Evolutionary conservation across 2,113 vertebrate species (phyloP).

Genomic region (Mus musculus): DNA sequence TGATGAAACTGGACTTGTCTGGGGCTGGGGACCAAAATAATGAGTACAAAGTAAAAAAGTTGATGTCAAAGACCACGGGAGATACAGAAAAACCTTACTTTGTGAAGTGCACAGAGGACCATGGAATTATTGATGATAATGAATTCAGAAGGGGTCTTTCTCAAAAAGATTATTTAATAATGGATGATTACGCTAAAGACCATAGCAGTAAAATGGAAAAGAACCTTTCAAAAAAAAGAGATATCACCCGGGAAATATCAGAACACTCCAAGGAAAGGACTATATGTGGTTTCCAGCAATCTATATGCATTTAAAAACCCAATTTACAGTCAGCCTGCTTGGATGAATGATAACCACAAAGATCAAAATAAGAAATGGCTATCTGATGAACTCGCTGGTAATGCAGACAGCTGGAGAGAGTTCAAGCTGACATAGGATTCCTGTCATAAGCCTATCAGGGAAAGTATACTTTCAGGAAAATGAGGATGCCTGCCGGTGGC

Average conservation of each 20-base stretch:
- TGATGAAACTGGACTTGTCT: too few species aligned
- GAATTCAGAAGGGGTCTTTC: conserved; percentile 85
- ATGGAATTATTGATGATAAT: conserved; percentile 84
- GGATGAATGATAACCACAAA: conserved; percentile 87
- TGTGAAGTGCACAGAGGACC: conserved; percentile 87
- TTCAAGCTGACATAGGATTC: conserved; percentile 57
- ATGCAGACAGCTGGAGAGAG: conserved; percentile 90
- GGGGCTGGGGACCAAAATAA: too few species aligned
- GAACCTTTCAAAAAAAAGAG: conserved; percentile 82
- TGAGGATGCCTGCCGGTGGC: conserved; percentile 81
- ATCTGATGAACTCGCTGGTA: conserved; percentile 83
- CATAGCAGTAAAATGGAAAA: conserved; percentile 87
- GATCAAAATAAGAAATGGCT: conserved; percentile 89
- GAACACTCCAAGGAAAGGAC: conserved; percentile 88
- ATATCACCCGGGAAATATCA: conserved; percentile 81
- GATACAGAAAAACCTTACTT: conserved; percentile 88
- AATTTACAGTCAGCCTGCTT: conserved; percentile 83
- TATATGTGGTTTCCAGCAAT: conserved; percentile 80
- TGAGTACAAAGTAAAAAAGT: conserved; percentile 65
- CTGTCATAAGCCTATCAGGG: conserved; percentile 82
- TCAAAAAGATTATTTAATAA: conserved; percentile 78
- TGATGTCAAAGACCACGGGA: conserved; percentile 88
- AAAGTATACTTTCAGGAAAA: conserved; percentile 85
- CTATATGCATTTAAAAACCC: conserved; percentile 87
- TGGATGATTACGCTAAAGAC: conserved; percentile 86